Conservation (phyloP, 2,113 vertebrate species). For the Entelurus aequoreus region DNA sequence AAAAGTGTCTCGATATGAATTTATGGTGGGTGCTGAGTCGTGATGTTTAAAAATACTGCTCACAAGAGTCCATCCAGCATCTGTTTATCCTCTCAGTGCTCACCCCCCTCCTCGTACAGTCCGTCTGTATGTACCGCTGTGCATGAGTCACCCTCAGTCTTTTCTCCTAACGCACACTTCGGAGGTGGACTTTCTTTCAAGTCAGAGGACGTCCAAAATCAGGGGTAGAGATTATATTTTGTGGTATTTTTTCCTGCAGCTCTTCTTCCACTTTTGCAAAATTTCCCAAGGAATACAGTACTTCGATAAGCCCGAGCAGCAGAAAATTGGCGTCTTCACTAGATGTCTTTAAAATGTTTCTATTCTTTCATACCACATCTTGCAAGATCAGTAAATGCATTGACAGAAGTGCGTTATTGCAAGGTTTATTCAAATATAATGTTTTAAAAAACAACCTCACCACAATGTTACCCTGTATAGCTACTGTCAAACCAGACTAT, state of each 20-base stretch:
- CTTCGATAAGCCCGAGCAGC: constrained; percentile 24
- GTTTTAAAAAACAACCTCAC: too few species aligned
- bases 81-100: constrained; percentile 24
- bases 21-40: constrained; percentile 37
- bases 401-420: constrained; percentile 8
- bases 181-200: constrained; percentile 4
- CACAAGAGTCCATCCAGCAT: constrained; percentile 24
- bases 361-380: constrained; percentile 10
- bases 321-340: constrained; percentile 29
- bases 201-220: constrained; percentile 4
- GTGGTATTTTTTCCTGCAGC: neutral
- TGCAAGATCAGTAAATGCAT: neutral
- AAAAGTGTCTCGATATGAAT: neutral
- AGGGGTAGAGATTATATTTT: neutral
- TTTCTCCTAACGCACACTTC: constrained; percentile 19
- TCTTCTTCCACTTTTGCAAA: constrained; percentile 11
- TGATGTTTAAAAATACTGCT: constrained; percentile 43
- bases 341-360: constrained; percentile 20
- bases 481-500: neutral
- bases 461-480: too few species aligned
- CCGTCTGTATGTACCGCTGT: constrained; percentile 18
- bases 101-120: constrained; percentile 10
- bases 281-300: constrained; percentile 4
- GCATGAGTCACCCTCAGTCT: constrained; percentile 40
- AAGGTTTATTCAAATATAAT: constrained; percentile 2